Base-by-base conservation (phyloP, 2,888 invertebrate genomes). In the Lasioglossum figueresi region DNA sequence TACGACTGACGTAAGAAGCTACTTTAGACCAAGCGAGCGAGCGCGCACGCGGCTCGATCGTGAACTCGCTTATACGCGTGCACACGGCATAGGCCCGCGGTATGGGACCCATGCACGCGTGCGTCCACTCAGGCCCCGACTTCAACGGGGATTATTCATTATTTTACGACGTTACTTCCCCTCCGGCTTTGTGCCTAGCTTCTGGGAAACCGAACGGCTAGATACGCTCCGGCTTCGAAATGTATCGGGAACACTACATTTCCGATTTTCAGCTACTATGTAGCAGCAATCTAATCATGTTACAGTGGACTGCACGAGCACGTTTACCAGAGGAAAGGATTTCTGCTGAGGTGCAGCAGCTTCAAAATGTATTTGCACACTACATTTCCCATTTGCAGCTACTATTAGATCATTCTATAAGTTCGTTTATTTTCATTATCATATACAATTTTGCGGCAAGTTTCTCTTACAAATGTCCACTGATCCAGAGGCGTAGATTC, bases 1-100 rank as follows among this genome's bases (percentile, higher is more conserved):
- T 88, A 82, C 84, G 88, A 81, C 81, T 84, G 82, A 84, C 84
- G 80, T 77, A 79, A 84, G 82, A 84, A 82, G 82, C 76, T 77
- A 80, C 79, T 85, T 45, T 79, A 82, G 74, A 72, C 56, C 27
- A 71, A 63, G 76, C 27, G 37, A 31, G 63, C 31, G 31, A 43
- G 72, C 59, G 78, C 70, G 59, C 73, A 78, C 19, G 77, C 59
- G 34, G 73, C 4, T 2, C 45, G 45, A 48, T 48, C 73, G 43
- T 63, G 59, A 56, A 34, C n/a, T 34, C 66, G 31, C 10, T 40
- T 31, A 23, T 40, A 52, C 37, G 72, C 56, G 31, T 14, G 59
- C 59, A 63, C 59, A n/a, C n/a, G 52, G 10, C 52, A 56, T 1
- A 10, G n/a, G 10, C 56, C 63, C 63, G 14, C 31, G 31, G 63